phyloP scores from a whole-genome alignment of 2,113 vertebrate genomes.

The Perccottus glenii region DNA sequence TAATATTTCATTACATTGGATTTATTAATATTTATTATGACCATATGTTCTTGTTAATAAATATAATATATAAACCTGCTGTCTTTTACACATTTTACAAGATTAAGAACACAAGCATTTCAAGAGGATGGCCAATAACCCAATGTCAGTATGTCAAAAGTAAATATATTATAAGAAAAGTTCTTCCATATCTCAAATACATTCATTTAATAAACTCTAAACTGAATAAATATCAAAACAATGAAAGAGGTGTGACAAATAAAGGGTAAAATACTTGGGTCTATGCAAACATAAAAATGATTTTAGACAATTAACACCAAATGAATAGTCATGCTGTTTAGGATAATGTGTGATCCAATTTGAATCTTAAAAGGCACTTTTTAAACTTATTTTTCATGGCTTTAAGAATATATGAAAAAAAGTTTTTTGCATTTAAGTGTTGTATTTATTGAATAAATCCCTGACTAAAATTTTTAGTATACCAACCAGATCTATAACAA shows the following conservation, averaged over 20 bases:
- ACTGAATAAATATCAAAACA: slow-evolving; percentile 31
- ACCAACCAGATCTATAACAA: no score
- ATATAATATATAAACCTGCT: no score
- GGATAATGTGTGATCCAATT: background rate
- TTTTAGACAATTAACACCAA: background rate
- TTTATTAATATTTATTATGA: background rate
- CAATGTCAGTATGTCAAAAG: slow-evolving; percentile 19
- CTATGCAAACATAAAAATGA: background rate
- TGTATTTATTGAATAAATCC: no score
- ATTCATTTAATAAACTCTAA: slow-evolving; percentile 12
- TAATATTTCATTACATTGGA: slow-evolving; percentile 9
- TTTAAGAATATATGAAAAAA: no score
- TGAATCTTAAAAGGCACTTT: no score
- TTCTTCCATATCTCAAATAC: no score
- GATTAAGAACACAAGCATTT: background rate
- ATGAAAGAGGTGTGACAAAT: background rate
- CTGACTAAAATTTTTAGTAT: no score
- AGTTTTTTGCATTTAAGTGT: no score
- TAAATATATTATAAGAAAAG: background rate
- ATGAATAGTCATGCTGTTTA: background rate
- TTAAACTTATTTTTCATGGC: no score
- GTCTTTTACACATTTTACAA: no score
- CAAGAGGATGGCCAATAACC: slow-evolving; percentile 21
- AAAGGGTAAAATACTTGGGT: background rate
- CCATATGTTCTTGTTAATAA: background rate